A percentile compares a stretch with the other conserved stretches of the same genome.
Evolutionary conservation across 2,888 invertebrate species (phyloP).

Genomic region (Drosophila setosimentum): DNA sequence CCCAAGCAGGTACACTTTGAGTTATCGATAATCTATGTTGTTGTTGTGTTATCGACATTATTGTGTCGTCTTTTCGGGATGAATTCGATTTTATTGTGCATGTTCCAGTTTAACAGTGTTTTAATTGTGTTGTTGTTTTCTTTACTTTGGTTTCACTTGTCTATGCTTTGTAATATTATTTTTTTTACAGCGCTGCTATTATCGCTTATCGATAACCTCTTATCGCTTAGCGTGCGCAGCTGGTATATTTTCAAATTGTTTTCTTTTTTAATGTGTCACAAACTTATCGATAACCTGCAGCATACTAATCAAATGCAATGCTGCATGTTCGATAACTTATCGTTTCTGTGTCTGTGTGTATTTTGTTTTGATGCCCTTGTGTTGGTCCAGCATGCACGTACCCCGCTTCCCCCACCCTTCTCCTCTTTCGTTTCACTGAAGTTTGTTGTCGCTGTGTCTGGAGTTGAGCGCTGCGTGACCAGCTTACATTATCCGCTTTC

Average conservation of each 20-base stretch:
- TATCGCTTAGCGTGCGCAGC: not conserved
- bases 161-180: not conserved
- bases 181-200: not conserved
- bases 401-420: not conserved
- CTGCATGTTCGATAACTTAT: conserved; percentile 16
- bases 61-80: not conserved
- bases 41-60: conserved; percentile 5
- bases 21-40: not conserved
- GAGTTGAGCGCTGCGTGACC: not conserved
- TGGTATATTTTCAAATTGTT: not conserved
- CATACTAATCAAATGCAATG: conserved; percentile 8
- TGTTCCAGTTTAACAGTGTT: not conserved
- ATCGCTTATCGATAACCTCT: conserved; percentile 1
- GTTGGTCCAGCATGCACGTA: conserved; percentile 24
- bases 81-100: conserved; percentile 1
- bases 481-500: conserved; percentile 13
- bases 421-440: conserved; percentile 2
- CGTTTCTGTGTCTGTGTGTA: not conserved
- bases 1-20: conserved; percentile 90
- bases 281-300: conserved; percentile 9
- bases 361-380: conserved; percentile 11
- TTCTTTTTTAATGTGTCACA: not conserved
- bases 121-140: not conserved
- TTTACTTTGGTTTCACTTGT: not conserved
- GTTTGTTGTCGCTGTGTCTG: not conserved